Base-by-base conservation (phyloP, 1,140 invertebrate genomes). In the Lepidotrigona ventralis region DNA sequence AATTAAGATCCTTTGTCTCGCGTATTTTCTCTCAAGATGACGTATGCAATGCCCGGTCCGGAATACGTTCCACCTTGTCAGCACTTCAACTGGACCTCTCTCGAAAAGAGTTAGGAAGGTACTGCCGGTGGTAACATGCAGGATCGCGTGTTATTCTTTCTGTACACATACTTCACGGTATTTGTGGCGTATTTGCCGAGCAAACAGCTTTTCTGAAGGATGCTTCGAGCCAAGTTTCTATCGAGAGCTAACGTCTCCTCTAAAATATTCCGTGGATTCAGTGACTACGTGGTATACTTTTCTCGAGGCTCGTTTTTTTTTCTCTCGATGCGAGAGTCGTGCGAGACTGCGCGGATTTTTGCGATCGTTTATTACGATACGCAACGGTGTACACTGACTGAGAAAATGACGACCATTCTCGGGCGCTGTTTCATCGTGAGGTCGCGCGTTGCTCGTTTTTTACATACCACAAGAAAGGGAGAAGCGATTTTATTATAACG, bases 131-230 rank as follows among this genome's bases (percentile, higher is more conserved):
- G 70, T 63, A 77, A 75, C 79, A 78, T 60, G 21, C 19, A 58
- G 69, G 19, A 54, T 63, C 51, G 51, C 77, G 80, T 76, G 77
- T 86, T 83, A 85, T 88, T 88, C 73, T 58, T 83, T 75, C 53
- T 70, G 84, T 73, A 84, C 81, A 90, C 81, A 90, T 66, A 85
- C 85, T 86, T 64, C 39, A 80, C 51, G 19, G 58, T 78, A 81
- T 90, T 91, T 89, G 86, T 75, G 77, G 68, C 68, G 83, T 86
- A 87, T 91, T 90, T 89, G 70, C 86, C 71, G 69, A 81, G 77
- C 81, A 81, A 90, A 91, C 85, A 88, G 81, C 85, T 89, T 90
- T 88, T 80, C 81, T 79, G 73, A 73, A 77, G 76, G 86, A 86
- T 84, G 64, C 86, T 88, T 69, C 63, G 69, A 15, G 66, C 60